Evolutionary conservation across 2,888 invertebrate species (phyloP).

Genomic region (Scaptomyza caliginosa): DNA sequence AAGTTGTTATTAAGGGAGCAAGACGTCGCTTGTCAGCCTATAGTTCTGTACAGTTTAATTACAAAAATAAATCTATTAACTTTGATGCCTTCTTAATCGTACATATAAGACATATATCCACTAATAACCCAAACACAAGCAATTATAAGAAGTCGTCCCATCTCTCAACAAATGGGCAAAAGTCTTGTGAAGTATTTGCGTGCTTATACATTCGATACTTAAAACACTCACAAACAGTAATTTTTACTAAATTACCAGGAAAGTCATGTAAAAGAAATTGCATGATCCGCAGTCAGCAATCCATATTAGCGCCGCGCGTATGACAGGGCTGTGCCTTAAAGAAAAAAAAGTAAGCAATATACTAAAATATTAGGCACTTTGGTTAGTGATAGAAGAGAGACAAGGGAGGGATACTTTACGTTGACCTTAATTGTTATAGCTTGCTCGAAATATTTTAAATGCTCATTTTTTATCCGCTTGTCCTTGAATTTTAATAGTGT

Average conservation of each 20-base stretch:
- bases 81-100: conserved; percentile 35
- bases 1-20: conserved; percentile 50
- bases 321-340: conserved; percentile 6
- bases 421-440: conserved; percentile 69
- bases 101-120: conserved; percentile 49
- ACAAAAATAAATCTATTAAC: conserved; percentile 72
- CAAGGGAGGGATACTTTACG: conserved; percentile 26
- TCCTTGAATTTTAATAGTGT: conserved; percentile 69
- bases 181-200: neutral
- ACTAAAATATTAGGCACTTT: conserved; percentile 21
- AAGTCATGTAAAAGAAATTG: conserved; percentile 45
- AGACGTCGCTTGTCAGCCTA: conserved; percentile 30
- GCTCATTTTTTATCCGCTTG: conserved; percentile 72
- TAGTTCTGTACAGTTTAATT: conserved; percentile 56
- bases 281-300: conserved; percentile 29
- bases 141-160: conserved; percentile 41
- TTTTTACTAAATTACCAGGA: conserved; percentile 1
- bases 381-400: neutral
- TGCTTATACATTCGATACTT: conserved; percentile 4
- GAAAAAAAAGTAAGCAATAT: conserved; percentile 34
- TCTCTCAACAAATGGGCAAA: neutral
- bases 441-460: conserved; percentile 63
- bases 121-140: conserved; percentile 63
- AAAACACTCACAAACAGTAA: neutral
- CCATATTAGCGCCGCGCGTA: conserved; percentile 24